Evolutionary conservation across 2,888 invertebrate genomes (phyloP).

Genomic region (Ophion ventricosus): DNA sequence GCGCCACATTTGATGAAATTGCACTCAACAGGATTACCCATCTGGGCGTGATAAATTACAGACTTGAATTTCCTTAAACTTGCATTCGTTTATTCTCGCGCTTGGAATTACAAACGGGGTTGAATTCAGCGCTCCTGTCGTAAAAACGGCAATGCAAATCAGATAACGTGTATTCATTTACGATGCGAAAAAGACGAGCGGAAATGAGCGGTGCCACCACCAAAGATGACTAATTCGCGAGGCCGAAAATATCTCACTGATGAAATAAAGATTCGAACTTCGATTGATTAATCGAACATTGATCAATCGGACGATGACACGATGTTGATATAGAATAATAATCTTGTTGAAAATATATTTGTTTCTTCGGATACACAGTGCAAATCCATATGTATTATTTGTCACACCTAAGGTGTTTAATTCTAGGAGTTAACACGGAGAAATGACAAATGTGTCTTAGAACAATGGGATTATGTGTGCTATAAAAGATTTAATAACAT

Average conservation of each 20-base stretch:
- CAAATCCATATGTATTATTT: too few species aligned
- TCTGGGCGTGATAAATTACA: slow-evolving; percentile 50
- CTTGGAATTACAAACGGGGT: background rate
- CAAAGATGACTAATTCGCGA: background rate
- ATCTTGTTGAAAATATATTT: background rate
- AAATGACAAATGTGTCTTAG: too few species aligned
- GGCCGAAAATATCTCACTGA: background rate
- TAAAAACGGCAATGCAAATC: slow-evolving; percentile 25
- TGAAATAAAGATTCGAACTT: background rate
- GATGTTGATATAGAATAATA: background rate
- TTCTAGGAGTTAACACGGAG: too few species aligned
- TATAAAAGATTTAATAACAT: too few species aligned
- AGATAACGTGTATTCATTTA: background rate
- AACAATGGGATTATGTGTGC: too few species aligned
- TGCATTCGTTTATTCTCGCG: background rate
- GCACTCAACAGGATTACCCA: slow-evolving; percentile 62
- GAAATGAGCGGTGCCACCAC: background rate
- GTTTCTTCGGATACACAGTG: too few species aligned
- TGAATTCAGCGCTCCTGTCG: background rate
- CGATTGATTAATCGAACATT: background rate
- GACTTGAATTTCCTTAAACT: slow-evolving; percentile 43
- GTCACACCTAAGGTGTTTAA: too few species aligned
- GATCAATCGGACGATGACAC: too few species aligned
- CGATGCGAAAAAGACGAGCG: background rate
- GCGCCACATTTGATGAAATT: slow-evolving; percentile 56